Percentiles rank a stretch among this genome's conserved stretches.
Conservation (phyloP, 1,140 invertebrate genomes). For the Sycophila sp. region DNA sequence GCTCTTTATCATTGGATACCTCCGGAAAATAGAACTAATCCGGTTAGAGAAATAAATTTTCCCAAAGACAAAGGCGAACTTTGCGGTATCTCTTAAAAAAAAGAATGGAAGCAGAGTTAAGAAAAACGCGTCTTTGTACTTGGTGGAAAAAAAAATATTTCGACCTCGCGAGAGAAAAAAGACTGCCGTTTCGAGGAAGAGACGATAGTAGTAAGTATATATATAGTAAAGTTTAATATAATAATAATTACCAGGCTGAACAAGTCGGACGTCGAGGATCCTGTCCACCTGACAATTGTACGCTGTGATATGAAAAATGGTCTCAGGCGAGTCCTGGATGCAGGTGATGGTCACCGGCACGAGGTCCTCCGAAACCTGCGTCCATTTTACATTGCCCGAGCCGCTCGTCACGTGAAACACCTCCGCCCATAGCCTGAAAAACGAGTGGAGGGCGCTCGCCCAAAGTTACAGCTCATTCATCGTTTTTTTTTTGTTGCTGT, state of each 20-base stretch:
- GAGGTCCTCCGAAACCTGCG: slow-evolving; percentile 96
- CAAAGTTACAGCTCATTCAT: background rate
- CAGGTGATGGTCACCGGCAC: slow-evolving; percentile 98
- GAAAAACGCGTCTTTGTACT: too few species aligned
- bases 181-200: background rate
- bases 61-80: background rate
- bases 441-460: background rate
- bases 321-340: slow-evolving; percentile 94
- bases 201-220: background rate
- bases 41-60: background rate
- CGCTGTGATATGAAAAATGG: slow-evolving; percentile 97
- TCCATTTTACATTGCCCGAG: slow-evolving; percentile 92
- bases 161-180: too few species aligned
- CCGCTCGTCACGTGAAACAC: slow-evolving; percentile 95
- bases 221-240: background rate
- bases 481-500: too few species aligned
- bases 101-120: too few species aligned
- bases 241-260: slow-evolving; percentile 85
- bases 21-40: slow-evolving; percentile 2
- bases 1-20: too few species aligned
- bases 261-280: slow-evolving; percentile 94
- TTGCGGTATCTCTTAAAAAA: too few species aligned
- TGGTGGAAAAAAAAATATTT: too few species aligned
- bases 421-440: slow-evolving; percentile 92
- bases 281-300: slow-evolving; percentile 99